A percentile compares a stretch with the other conserved stretches of the same genome.
Evolutionary conservation across 1,140 invertebrate genomes (phyloP).

Genomic region (Halyomorpha halys): DNA sequence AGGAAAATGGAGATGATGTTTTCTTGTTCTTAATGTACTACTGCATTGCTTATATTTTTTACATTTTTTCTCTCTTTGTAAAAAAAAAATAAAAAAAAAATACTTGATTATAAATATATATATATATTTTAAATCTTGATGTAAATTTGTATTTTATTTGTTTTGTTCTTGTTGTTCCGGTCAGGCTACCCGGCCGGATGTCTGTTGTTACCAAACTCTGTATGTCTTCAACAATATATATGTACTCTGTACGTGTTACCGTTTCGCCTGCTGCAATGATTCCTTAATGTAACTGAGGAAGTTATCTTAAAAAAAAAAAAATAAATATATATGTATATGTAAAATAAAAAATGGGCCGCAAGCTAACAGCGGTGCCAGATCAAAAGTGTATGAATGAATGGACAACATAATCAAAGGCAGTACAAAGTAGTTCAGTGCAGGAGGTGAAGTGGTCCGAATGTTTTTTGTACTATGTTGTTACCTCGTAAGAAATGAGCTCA

Average conservation of each 20-base stretch:
- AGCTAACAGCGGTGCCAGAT: no score
- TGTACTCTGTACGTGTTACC: background rate
- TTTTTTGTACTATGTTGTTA: conserved; percentile 11
- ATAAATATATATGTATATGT: background rate
- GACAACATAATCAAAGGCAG: background rate
- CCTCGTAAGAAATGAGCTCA: conserved; percentile 17
- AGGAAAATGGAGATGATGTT: conserved; percentile 7
- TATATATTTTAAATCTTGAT: conserved; percentile 18
- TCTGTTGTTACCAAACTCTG: conserved; percentile 12
- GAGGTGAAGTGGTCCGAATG: conserved; percentile 5
- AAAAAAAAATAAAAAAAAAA: background rate
- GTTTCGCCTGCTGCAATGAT: background rate
- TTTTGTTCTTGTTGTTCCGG: conserved; percentile 11
- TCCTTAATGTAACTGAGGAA: background rate
- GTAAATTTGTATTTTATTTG: conserved; percentile 16
- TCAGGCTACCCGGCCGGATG: background rate
- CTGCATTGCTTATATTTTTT: conserved; percentile 15
- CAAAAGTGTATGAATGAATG: background rate
- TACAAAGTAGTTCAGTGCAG: conserved; percentile 10
- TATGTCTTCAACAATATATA: conserved; percentile 14
- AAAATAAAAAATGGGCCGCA: background rate
- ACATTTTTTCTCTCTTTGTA: conserved; percentile 6
- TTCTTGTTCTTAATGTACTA: conserved; percentile 13
- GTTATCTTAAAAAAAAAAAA: background rate
- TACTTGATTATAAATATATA: background rate